Base-by-base conservation (phyloP, 2,113 vertebrate genomes). In the Urocynchramus pylzowi region DNA sequence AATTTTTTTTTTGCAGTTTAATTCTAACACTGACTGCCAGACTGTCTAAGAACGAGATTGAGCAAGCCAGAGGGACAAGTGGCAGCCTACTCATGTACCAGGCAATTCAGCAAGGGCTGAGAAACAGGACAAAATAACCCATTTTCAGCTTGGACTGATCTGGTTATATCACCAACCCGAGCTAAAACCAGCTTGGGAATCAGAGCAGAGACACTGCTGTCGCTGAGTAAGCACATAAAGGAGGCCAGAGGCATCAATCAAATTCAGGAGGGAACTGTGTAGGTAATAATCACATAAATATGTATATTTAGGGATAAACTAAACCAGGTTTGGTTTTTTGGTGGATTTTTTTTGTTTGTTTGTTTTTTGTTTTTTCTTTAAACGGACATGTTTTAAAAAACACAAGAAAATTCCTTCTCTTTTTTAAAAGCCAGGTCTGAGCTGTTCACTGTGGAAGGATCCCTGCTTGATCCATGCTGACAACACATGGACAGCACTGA, bases 11-110 rank as follows among this genome's bases (percentile, higher is more conserved):
- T 14, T 60, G 22, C 76, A 56, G 42, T 53, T 91, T n/a, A 56
- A 56, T 71, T 71, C 41, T 44, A 81, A 16, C 41, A 41, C 31
- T 23, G 35, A 59, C 14, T 63, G 81, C 56, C 27, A 35, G 16
- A 53, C 19, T 76, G 42, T 16, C 31, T 44, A 42, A 79, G 39
- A 78, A 41, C 0, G 0, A 87, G 59, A 41, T 0, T 77, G 59
- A 59, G 30, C 59, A 74, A 84, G 47, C 63, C 6, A 52, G 35
- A 22, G 76, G 84, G 39, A 74, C 52, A 75, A 81, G 82, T 28
- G 22, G 61, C 70, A 88, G 33, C 13, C 76, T 84, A 69, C 68
- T 84, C 54, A 30, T 22, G 20, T 65, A 80, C 64, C 30, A 84
- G 42, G 35, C 23, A 77, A 74, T 47, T 61, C 79, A 77, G 44